These are phyloP conservation scores for Lomographa bimaculata DNA, from an alignment of 2,888 invertebrate species.

Conservation along the genomic window DNA sequence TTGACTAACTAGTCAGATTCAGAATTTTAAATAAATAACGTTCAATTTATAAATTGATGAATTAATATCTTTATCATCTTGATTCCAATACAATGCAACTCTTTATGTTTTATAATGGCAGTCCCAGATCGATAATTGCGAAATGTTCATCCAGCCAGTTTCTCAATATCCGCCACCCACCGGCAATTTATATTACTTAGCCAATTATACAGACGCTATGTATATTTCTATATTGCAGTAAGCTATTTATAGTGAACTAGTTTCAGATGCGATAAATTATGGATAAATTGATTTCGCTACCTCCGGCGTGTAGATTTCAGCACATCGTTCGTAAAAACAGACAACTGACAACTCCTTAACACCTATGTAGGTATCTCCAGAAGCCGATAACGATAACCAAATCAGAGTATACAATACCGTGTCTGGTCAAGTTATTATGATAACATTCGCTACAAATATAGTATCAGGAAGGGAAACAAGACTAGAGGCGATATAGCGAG, in stretches of 20 bases:
- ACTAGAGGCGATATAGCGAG: slow-evolving; percentile 49
- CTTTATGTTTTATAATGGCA: slow-evolving; percentile 32
- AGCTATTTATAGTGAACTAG: slow-evolving; percentile 24
- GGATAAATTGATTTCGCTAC: slow-evolving; percentile 20
- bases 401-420: slow-evolving; percentile 24
- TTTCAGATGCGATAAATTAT: slow-evolving; percentile 24
- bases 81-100: no score
- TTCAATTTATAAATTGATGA: no score
- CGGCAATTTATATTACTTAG: slow-evolving; percentile 33
- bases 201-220: slow-evolving; percentile 22
- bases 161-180: slow-evolving; percentile 63
- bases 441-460: slow-evolving; percentile 39
- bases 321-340: slow-evolving; percentile 10
- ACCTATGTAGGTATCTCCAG: slow-evolving; percentile 4
- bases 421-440: slow-evolving; percentile 36
- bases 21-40: no score
- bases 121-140: slow-evolving; percentile 56
- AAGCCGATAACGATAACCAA: slow-evolving; percentile 17
- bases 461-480: slow-evolving; percentile 48
- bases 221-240: slow-evolving; percentile 10
- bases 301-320: slow-evolving; percentile 11
- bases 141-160: slow-evolving; percentile 46
- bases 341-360: slow-evolving; percentile 4
- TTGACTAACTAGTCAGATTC: no score
- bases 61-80: no score